These are phyloP conservation scores for Myripristis jacobus DNA, from an alignment of 2,797 vertebrate species.

Conservation along the genomic window DNA sequence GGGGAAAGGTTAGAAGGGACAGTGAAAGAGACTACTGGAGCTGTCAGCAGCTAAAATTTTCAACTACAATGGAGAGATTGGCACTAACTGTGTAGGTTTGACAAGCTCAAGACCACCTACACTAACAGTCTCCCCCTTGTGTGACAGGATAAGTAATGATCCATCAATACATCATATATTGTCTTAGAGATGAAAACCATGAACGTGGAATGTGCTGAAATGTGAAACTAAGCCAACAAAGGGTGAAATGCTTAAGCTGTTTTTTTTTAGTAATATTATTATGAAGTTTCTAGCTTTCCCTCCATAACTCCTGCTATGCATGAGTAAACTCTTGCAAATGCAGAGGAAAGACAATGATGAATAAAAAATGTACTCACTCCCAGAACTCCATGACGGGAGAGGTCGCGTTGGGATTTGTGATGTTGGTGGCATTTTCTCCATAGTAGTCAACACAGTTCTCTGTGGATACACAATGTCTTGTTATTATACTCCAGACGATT, in stretches of 20 bases:
- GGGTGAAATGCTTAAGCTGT: too few relatives aligned
- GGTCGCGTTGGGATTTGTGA: conserved; percentile 91
- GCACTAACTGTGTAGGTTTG: background rate
- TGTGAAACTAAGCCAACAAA: conserved; percentile 12
- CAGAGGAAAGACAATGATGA: background rate
- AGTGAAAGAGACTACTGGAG: conserved; percentile 30
- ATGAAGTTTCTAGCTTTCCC: background rate
- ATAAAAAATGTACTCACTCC: conserved; percentile 91
- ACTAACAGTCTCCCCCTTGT: background rate
- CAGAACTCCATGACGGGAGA: conserved; percentile 99
- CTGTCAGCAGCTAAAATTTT: conserved; percentile 34
- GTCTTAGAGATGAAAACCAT: background rate
- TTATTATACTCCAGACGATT: conserved; percentile 2
- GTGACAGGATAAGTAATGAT: conserved; percentile 6
- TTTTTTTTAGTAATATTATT: too few relatives aligned
- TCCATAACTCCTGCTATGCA: too few relatives aligned
- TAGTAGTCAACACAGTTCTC: conserved; percentile 96
- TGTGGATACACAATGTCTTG: conserved; percentile 64
- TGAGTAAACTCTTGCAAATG: background rate
- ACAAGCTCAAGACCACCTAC: conserved; percentile 7
- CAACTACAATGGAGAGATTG: conserved; percentile 22
- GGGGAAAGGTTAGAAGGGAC: conserved; percentile 65
- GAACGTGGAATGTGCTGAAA: background rate
- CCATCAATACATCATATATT: conserved; percentile 26
- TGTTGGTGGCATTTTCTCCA: conserved; percentile 93